phyloP scores from a whole-genome alignment of 2,113 vertebrate genomes.

The Craseonycteris thonglongyai region DNA sequence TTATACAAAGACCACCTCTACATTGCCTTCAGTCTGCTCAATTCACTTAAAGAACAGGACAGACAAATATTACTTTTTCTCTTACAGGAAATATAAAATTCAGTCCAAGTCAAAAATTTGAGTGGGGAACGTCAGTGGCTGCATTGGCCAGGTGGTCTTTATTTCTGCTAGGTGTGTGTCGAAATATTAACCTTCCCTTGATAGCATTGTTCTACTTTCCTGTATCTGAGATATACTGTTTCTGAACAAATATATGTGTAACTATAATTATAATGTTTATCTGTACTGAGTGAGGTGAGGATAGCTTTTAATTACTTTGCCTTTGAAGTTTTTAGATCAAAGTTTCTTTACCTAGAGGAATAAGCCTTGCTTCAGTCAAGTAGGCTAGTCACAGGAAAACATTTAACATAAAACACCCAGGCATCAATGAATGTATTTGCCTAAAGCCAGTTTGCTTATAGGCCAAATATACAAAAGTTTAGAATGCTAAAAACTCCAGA shows the following conservation, averaged over 20 bases:
- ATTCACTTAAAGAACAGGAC: neutral
- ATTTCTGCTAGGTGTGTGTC: neutral
- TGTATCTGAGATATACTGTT: neutral
- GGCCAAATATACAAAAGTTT: neutral
- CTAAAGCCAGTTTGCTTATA: neutral
- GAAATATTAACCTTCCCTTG: neutral
- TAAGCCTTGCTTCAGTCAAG: neutral
- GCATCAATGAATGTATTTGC: neutral
- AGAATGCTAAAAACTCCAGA: neutral
- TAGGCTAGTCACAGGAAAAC: neutral
- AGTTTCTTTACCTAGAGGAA: constrained; percentile 1
- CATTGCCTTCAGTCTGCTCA: neutral
- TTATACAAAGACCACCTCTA: neutral
- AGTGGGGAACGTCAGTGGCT: neutral
- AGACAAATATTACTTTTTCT: neutral
- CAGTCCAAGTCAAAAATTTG: neutral
- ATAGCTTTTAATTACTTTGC: constrained; percentile 23
- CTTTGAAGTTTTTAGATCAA: constrained; percentile 40
- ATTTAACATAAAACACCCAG: neutral
- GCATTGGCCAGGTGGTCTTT: neutral
- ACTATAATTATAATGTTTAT: constrained; percentile 28
- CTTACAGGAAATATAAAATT: neutral
- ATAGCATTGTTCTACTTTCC: neutral
- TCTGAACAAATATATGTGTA: neutral
- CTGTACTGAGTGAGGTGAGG: neutral